These are phyloP conservation scores for Abramis brama DNA, from an alignment of 2,113 vertebrate genomes.

Conservation along the genomic window DNA sequence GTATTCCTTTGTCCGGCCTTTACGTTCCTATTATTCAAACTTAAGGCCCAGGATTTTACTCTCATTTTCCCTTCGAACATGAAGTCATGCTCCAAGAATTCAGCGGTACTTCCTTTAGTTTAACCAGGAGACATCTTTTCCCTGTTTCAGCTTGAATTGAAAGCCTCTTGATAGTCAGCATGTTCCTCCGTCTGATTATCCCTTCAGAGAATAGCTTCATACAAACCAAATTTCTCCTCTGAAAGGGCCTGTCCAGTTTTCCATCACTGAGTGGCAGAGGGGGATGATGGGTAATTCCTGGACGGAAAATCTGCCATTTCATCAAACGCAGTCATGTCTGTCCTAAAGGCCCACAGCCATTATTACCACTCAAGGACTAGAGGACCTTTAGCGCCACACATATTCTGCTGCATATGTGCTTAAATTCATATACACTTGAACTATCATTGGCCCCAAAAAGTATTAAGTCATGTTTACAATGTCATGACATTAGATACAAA, in stretches of 20 bases:
- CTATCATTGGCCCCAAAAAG: no score
- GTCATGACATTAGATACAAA: no score
- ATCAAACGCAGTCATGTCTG: constrained; percentile 73
- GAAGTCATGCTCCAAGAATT: constrained; percentile 77
- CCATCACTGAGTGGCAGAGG: constrained; percentile 64
- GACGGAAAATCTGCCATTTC: constrained; percentile 75
- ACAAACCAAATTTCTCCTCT: constrained; percentile 73
- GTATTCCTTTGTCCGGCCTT: constrained; percentile 59
- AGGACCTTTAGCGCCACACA: constrained; percentile 48
- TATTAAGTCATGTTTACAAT: no score
- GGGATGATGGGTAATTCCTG: constrained; percentile 67
- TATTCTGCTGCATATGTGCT: not conserved
- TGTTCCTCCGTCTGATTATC: constrained; percentile 76
- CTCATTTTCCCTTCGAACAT: constrained; percentile 71
- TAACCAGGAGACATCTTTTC: constrained; percentile 74
- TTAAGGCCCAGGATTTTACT: constrained; percentile 69
- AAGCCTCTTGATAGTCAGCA: constrained; percentile 75
- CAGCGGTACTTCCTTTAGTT: constrained; percentile 75
- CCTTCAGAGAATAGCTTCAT: constrained; percentile 72
- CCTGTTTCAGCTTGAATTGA: constrained; percentile 69
- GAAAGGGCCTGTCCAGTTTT: constrained; percentile 67
- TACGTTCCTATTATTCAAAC: constrained; percentile 72
- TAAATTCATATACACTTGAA: no score
- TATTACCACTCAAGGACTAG: constrained; percentile 62
- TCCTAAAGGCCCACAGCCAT: constrained; percentile 14